Evolutionary conservation across 1,140 invertebrate genomes (phyloP).

Genomic region (Ruditapes philippinarum): DNA sequence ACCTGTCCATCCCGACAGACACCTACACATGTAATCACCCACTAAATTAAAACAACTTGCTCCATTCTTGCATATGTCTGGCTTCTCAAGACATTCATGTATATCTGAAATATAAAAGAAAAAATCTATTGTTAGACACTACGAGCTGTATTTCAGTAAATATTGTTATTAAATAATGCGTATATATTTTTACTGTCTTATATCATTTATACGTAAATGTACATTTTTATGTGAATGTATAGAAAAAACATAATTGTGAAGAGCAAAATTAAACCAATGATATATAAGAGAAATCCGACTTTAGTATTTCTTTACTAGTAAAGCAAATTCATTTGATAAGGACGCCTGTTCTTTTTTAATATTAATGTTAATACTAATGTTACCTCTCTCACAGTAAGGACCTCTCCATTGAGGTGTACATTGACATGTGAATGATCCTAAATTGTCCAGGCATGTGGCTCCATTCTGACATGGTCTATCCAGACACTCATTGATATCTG

Average conservation of each 20-base stretch:
- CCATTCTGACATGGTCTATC: slow-evolving; percentile 76
- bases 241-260: too few species aligned
- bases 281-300: too few species aligned
- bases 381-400: slow-evolving; percentile 69
- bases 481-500: slow-evolving; percentile 81
- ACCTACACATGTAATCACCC: slow-evolving; percentile 76
- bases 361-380: too few species aligned
- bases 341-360: too few species aligned
- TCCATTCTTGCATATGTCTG: slow-evolving; percentile 76
- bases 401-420: slow-evolving; percentile 75
- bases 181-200: too few species aligned
- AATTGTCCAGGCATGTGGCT: slow-evolving; percentile 74
- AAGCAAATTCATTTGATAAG: too few species aligned
- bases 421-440: slow-evolving; percentile 74
- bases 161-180: too few species aligned
- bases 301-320: too few species aligned
- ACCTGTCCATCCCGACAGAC: slow-evolving; percentile 73
- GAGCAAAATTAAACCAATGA: too few species aligned
- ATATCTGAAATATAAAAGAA: slow-evolving; percentile 69
- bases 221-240: too few species aligned
- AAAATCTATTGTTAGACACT: not conserved
- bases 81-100: slow-evolving; percentile 77
- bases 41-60: slow-evolving; percentile 75
- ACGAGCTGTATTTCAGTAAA: too few species aligned
- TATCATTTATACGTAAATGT: too few species aligned